Evolutionary conservation across 1,140 invertebrate genomes (phyloP).

Genomic region (Uloborus diversus): DNA sequence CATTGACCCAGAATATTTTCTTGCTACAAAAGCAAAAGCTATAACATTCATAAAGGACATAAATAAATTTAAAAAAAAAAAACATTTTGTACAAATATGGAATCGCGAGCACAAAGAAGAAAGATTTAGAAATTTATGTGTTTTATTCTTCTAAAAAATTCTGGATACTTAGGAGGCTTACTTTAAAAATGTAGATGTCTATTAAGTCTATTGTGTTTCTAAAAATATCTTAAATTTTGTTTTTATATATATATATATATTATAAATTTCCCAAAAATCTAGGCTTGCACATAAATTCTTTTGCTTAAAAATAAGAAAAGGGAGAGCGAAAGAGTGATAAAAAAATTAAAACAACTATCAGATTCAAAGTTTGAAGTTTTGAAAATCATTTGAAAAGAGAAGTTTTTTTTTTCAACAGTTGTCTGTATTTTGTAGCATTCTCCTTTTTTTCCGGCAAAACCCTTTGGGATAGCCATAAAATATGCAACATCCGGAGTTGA

Average conservation of each 20-base stretch:
- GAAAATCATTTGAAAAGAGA: slow-evolving; percentile 38
- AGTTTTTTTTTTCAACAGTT: slow-evolving; percentile 10
- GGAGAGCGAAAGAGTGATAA: background rate
- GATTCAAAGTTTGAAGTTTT: slow-evolving; percentile 26
- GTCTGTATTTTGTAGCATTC: background rate
- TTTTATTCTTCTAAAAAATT: slow-evolving; percentile 18
- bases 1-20: background rate
- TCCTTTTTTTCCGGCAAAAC: background rate
- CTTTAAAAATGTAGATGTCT: background rate
- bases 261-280: no score
- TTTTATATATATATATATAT: slow-evolving; percentile 23
- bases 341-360: background rate
- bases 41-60: background rate
- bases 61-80: background rate
- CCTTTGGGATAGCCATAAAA: slow-evolving; percentile 24
- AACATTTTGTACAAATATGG: no score
- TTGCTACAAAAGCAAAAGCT: slow-evolving; percentile 6
- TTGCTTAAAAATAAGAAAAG: background rate
- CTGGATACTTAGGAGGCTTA: background rate
- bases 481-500: slow-evolving; percentile 35
- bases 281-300: background rate
- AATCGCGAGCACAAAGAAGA: no score
- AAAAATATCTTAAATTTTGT: background rate
- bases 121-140: slow-evolving; percentile 33
- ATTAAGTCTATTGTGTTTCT: slow-evolving; percentile 5